Percentiles rank a stretch among this genome's conserved stretches.
These are phyloP conservation scores for Strix uralensis DNA, from an alignment of 2,113 vertebrate species.

Conservation along the genomic window DNA sequence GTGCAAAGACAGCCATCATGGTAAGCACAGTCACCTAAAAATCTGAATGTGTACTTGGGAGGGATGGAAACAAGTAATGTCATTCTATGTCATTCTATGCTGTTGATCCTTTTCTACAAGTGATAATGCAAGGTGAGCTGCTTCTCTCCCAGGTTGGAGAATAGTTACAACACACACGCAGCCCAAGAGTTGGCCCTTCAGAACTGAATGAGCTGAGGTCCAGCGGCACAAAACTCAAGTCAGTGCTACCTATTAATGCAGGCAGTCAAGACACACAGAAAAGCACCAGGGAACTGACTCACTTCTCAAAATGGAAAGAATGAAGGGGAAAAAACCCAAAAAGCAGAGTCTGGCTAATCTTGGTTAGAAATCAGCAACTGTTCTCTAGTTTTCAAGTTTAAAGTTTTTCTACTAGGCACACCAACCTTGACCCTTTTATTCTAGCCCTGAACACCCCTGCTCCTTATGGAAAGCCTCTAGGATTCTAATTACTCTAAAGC, in stretches of 20 bases:
- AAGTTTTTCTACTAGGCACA: neutral
- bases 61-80: neutral
- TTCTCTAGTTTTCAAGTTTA: neutral
- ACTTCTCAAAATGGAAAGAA: neutral
- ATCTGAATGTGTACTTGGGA: neutral
- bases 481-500: neutral
- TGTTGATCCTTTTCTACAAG: neutral
- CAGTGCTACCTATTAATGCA: neutral
- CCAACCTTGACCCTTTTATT: neutral
- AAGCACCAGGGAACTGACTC: neutral
- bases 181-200: neutral
- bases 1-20: fast-evolving
- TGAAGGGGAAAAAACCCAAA: neutral
- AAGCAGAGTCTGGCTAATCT: neutral
- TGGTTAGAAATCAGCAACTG: neutral
- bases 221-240: neutral
- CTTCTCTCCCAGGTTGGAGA: neutral
- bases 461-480: neutral
- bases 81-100: neutral
- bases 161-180: neutral
- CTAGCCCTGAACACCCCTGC: neutral
- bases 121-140: neutral
- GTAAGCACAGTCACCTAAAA: neutral
- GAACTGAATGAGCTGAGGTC: neutral
- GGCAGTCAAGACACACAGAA: neutral